Evolutionary conservation across 2,797 vertebrate genomes (phyloP), one percentile per base, ranked within the genome.

Genomic region (Notolepis coatsorum): DNA sequence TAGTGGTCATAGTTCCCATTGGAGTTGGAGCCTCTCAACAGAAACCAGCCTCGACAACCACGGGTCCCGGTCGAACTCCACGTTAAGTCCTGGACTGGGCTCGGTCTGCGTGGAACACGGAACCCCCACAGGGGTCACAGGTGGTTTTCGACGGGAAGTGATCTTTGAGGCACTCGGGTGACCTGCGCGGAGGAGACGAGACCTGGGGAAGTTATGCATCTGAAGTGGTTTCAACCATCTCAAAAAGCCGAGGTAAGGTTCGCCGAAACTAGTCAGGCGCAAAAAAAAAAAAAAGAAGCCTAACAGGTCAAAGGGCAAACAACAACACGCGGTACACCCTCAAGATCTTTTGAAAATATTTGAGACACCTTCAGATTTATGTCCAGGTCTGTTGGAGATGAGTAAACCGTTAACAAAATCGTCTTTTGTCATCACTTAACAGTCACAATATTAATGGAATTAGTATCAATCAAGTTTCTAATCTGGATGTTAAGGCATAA

Each of bases 401-500:
- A 23, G 8, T 43, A 23, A 23, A 20, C 18, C 18, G 10, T 21
- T 9, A 43, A 4, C 5, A 20, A 46, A 38, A 35, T 43, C 23
- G 49, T 21, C 48, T 28, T 17, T 45, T 60, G 23, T 21, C 39
- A 1, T 46, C 53, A 27, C 23, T n/a, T 18, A 10, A 67, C 31
- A 43, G 62, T 54, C 60, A 23, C 8, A 64, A 58, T 3, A 41
- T 71, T 8, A 2, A 45, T 48, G 30, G 38, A 49, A n/a, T 47
- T 27, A 17, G 3, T 2, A 17, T 56, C 50, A 2, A 13, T 61
- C 62, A 53, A 49, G 77, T 27, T 64, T 62, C 60, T 68, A 27
- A n/a, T 48, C 39, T 38, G 42, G 57, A 46, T 47, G 61, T 77
- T 82, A 87, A 85, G 83, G 79, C 75, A 77, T 57, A 66, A 58